phyloP scores from a whole-genome alignment of 1,140 invertebrate species.

The Babylonia areolata region DNA sequence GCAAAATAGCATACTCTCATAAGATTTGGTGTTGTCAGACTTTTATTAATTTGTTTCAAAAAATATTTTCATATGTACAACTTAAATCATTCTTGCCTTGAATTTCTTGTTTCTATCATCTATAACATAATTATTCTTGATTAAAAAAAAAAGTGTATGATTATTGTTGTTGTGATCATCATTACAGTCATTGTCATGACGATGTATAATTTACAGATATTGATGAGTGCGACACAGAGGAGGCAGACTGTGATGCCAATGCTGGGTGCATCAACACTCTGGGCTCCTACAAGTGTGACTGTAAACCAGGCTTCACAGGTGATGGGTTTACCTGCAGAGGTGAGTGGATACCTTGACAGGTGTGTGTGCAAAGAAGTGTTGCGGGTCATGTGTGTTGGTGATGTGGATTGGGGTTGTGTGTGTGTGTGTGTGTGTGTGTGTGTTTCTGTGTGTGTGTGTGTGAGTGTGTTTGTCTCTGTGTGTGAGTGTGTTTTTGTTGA shows the following conservation, averaged over 20 bases:
- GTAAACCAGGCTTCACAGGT: conserved; percentile 71
- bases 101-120: no score
- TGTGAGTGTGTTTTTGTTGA: background rate
- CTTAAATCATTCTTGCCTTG: no score
- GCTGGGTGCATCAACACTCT: conserved; percentile 88
- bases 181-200: no score
- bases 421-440: background rate
- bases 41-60: no score
- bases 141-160: no score
- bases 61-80: no score
- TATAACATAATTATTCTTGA: no score
- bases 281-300: conserved; percentile 73
- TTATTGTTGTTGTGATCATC: no score
- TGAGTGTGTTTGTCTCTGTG: background rate
- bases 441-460: background rate
- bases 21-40: no score
- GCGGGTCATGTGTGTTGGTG: no score
- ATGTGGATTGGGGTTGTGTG: no score
- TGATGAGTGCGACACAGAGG: conserved; percentile 87
- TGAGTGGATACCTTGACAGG: conserved; percentile 31
- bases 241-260: conserved; percentile 86
- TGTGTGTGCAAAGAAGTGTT: background rate
- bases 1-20: no score
- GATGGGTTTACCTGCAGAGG: conserved; percentile 72
- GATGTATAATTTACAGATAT: conserved; percentile 83